phyloP scores from a whole-genome alignment of 1,140 invertebrate genomes.

The Cylas formicarius region DNA sequence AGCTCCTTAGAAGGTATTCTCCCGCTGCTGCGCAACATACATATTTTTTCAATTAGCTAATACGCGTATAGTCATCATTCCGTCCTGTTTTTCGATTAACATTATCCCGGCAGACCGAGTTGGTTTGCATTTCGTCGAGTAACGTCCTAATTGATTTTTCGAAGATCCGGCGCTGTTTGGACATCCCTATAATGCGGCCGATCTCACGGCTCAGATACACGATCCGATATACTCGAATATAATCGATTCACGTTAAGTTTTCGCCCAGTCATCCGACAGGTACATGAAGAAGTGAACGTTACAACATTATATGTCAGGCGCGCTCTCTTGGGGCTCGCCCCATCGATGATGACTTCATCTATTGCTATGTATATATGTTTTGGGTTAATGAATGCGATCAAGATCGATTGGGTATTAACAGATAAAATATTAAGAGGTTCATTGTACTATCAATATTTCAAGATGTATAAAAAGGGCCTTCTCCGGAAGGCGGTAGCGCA shows the following conservation, averaged over 20 bases:
- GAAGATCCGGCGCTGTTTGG: conserved; percentile 23
- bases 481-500: no score
- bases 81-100: no score
- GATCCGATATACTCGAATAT: conserved; percentile 33
- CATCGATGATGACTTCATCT: no score
- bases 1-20: no score
- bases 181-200: conserved; percentile 30
- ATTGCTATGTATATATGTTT: no score
- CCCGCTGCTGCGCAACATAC: no score
- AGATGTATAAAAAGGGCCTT: no score
- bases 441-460: no score
- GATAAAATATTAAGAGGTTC: no score
- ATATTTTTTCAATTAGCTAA: no score
- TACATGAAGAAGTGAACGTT: conserved; percentile 31
- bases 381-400: not conserved
- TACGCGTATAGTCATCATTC: no score
- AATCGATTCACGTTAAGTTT: conserved; percentile 35
- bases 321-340: no score
- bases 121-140: conserved; percentile 8
- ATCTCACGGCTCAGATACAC: conserved; percentile 33
- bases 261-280: conserved; percentile 32
- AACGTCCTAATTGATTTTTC: conserved; percentile 31
- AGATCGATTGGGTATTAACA: conserved; percentile 1
- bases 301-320: conserved; percentile 29
- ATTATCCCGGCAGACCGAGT: not conserved